Evolutionary conservation across 2,888 invertebrate species (phyloP), one percentile per base, ranked within the genome.

Genomic region (Phyto melanocephala): DNA sequence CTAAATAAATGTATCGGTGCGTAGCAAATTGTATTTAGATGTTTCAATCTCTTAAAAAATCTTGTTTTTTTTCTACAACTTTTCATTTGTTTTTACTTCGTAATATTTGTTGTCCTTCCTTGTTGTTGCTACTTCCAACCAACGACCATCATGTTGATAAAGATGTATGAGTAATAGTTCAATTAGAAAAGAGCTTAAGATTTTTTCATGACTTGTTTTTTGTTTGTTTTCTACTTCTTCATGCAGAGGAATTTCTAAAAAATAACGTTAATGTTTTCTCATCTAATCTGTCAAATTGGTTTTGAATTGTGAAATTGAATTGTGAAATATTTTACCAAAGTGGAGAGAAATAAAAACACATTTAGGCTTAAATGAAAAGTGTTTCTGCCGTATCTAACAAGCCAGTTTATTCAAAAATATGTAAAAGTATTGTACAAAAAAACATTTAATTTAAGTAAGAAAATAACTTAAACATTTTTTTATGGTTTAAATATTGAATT

Each of bases 271-370:
- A 81, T 78, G 65, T 74, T 81, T 78, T 68, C 63, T 37, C 63
- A 42, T 71, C 68, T 79, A 75, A 82, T 82, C 79, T 82, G 65
- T 75, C 60, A 82, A 82, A 82, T 79, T 82, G 79, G 74, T 75
- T 82, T 82, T 54, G 65, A 60, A 71, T 71, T 75, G 75, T n/a
- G n/a, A n/a, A 60, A 79, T 65, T 75, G 65, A 54, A 75, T 75
- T 65, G 17, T 0, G 17, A n/a, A 20, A 70, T 33, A 22, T n/a
- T n/a, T n/a, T n/a, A n/a, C 8, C 0, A 13, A 17, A 45, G 0
- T 15, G 33, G 5, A 54, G 1, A 60, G 15, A 2, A 33, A 15
- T 20, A 11, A 13, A 33, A 65, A 22, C 17, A 42, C 0, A 15
- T 28, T 3, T 28, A 28, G 28, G 28, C 28, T 28, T 28, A 28